Base-by-base conservation (phyloP, 1,140 invertebrate genomes). In the Papilio dardanus region DNA sequence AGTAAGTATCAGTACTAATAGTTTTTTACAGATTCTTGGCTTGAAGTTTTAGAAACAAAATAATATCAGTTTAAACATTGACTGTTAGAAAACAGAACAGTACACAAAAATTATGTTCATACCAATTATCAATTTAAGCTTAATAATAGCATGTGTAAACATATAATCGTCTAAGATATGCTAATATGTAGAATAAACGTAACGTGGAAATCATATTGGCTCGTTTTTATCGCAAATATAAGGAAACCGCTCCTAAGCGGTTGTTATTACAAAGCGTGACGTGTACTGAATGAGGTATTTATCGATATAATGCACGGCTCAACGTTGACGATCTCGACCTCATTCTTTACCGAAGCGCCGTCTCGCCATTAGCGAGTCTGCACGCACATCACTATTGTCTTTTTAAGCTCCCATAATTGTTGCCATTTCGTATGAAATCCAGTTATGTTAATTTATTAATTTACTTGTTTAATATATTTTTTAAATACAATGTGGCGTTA, bases 331-430 rank as follows among this genome's bases (percentile, higher is more conserved):
- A 82, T 85, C 81, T 66, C 85, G 85, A 83, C 85, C 86, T 75
- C 83, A 84, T 86, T 88, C 82, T 79, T 35, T 68, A 74, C 62
- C 79, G 62, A 46, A 83, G 85, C 84, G 84, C 86, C 84, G 83
- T 82, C 81, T 80, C 83, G 78, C 79, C 82, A 79, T 80, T 81
- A 82, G 75, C 76, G 71, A 76, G 74, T 71, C 50, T 71, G 62
- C 74, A 79, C 77, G 83, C 83, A 81, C 88, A 87, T 88, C 88
- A 86, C 89, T 91, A 89, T 89, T 90, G 85, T 89, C 80, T 86
- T 82, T 86, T 86, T 84, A 68, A 78, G 71, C 78, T 75, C 74
- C 77, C 42, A 74, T 85, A 85, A 89, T 88, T 89, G 82, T 82
- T 83, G 66, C 76, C 76, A 71, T 75, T 82, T 79, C 79, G 75